These are phyloP conservation scores for Bubo scandiacus DNA, from an alignment of 2,113 vertebrate genomes.

Conservation along the genomic window DNA sequence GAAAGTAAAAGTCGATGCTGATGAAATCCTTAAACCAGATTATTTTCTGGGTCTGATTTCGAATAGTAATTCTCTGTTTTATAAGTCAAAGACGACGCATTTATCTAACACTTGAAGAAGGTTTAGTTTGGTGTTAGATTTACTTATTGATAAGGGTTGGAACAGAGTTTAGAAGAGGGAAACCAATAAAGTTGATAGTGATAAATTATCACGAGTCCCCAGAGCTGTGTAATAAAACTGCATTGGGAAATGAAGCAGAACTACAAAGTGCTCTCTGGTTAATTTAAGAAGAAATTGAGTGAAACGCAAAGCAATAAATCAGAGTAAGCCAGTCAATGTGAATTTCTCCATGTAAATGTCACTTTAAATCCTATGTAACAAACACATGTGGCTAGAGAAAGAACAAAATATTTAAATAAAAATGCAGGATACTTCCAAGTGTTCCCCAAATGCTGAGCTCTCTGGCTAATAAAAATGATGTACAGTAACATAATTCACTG, in stretches of 20 bases:
- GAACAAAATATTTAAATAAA: not conserved
- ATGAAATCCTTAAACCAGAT: not conserved
- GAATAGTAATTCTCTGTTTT: not conserved
- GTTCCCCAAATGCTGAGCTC: not conserved
- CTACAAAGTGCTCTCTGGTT: constrained; percentile 63
- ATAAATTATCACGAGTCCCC: constrained; percentile 69
- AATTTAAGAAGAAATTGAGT: constrained; percentile 71
- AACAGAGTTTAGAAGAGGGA: constrained; percentile 2
- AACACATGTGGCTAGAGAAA: not conserved
- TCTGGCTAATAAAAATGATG: constrained; percentile 42
- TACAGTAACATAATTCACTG: not conserved
- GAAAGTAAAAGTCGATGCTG: not conserved
- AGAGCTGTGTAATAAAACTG: constrained; percentile 70
- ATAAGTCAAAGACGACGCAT: not conserved
- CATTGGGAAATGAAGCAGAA: constrained; percentile 67
- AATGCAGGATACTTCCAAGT: not conserved
- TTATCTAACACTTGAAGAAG: constrained; percentile 20
- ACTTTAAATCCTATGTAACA: constrained; percentile 16
- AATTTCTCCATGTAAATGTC: constrained; percentile 25
- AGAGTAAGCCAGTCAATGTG: constrained; percentile 17
- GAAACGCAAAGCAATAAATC: constrained; percentile 58
- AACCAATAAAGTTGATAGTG: constrained; percentile 65
- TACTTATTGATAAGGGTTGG: constrained; percentile 61
- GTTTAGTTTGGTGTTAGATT: constrained; percentile 50
- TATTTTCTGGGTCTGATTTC: not conserved